A percentile compares a stretch with the other conserved stretches of the same genome.
phyloP scores from a whole-genome alignment of 2,797 vertebrate genomes.

The Sebastes glaucus region DNA sequence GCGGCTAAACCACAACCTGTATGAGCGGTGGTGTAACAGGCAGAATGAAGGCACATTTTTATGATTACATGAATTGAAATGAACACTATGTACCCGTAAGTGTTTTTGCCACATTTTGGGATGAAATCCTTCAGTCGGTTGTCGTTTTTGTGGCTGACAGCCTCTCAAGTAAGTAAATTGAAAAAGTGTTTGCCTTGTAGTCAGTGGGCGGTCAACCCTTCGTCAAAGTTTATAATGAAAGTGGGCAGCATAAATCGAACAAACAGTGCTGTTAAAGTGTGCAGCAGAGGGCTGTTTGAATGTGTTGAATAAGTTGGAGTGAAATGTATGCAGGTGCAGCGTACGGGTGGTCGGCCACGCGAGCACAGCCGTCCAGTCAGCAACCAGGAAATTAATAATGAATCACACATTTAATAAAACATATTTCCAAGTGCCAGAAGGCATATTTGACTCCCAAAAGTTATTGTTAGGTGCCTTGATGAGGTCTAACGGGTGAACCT shows the following conservation, averaged over 20 bases:
- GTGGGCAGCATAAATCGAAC: conserved; percentile 19
- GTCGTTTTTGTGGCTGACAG: background rate
- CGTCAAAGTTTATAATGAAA: conserved; percentile 26
- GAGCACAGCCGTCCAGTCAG: conserved; percentile 38
- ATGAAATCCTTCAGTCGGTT: background rate
- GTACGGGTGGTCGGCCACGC: conserved; percentile 35
- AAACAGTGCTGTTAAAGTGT: conserved; percentile 14
- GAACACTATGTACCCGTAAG: background rate
- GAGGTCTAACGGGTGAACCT: background rate
- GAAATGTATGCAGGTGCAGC: conserved; percentile 31
- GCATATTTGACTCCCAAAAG: conserved; percentile 25
- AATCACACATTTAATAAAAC: conserved; percentile 51
- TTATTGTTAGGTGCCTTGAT: conserved; percentile 25
- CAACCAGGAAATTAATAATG: conserved; percentile 55
- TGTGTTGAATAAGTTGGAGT: conserved; percentile 24
- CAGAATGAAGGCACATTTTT: background rate
- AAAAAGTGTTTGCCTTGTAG: conserved; percentile 20
- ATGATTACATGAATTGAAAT: conserved; percentile 4
- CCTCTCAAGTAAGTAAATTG: conserved; percentile 7
- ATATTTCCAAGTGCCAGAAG: conserved; percentile 41
- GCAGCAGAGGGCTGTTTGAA: conserved; percentile 11
- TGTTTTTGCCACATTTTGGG: background rate
- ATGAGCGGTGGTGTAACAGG: background rate
- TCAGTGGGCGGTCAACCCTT: conserved; percentile 2
- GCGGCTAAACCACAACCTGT: background rate